Conservation (phyloP, 2,888 invertebrate species). For the Hirtodrosophila trivittata region DNA sequence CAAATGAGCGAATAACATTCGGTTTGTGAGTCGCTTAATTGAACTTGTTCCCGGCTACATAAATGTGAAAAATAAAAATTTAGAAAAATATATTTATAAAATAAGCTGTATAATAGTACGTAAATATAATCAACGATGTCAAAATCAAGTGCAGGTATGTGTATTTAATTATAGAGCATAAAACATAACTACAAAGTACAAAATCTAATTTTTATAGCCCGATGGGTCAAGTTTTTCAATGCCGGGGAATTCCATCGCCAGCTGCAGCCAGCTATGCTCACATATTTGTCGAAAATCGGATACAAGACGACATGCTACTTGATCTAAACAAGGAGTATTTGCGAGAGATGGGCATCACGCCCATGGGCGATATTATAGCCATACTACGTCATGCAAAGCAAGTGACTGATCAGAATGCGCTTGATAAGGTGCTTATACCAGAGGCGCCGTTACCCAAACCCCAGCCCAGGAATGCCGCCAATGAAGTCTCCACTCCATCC, state of each 20-base stretch:
- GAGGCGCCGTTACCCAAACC: slow-evolving; percentile 83
- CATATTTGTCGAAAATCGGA: slow-evolving; percentile 93
- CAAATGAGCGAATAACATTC: not conserved
- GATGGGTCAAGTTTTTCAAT: slow-evolving; percentile 94
- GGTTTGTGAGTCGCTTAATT: not conserved
- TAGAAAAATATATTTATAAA: slow-evolving; percentile 21
- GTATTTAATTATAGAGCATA: not conserved
- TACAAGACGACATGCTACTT: slow-evolving; percentile 92
- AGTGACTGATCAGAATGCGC: slow-evolving; percentile 86
- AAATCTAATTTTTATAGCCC: slow-evolving; percentile 60
- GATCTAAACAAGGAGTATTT: slow-evolving; percentile 94
- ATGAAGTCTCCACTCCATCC: slow-evolving; percentile 11
- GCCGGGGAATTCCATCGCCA: slow-evolving; percentile 91
- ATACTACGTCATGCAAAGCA: slow-evolving; percentile 88
- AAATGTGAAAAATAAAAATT: slow-evolving; percentile 46
- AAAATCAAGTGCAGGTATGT: slow-evolving; percentile 75
- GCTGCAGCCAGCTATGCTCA: slow-evolving; percentile 93
- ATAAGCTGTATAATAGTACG: slow-evolving; percentile 9
- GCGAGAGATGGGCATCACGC: slow-evolving; percentile 93
- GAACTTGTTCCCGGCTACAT: slow-evolving; percentile 22
- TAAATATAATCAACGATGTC: slow-evolving; percentile 55
- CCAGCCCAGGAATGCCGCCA: slow-evolving; percentile 4
- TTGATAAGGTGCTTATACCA: slow-evolving; percentile 86
- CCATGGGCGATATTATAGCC: slow-evolving; percentile 89
- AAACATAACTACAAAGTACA: slow-evolving; percentile 1